A percentile compares a stretch with the other conserved stretches of the same genome.
These are phyloP conservation scores for Synergus umbraculus DNA, from an alignment of 2,888 invertebrate genomes.

Conservation along the genomic window DNA sequence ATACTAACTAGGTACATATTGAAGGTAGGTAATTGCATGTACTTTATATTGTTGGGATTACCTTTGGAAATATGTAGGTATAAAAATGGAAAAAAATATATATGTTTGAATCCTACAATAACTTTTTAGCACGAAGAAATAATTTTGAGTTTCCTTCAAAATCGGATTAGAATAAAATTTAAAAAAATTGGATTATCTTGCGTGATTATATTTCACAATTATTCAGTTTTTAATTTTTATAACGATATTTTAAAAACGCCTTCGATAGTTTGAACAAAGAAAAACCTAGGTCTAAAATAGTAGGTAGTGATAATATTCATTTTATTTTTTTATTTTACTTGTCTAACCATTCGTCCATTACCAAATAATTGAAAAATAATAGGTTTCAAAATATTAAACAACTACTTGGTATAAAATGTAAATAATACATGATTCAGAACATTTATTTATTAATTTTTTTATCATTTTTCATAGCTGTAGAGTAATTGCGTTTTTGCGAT, in stretches of 20 bases:
- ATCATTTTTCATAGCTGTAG: conserved; percentile 1
- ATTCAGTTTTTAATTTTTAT: too few relatives aligned
- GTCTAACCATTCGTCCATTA: background rate
- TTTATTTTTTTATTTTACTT: background rate
- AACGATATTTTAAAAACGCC: too few relatives aligned
- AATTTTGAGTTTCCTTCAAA: background rate
- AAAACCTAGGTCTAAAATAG: background rate
- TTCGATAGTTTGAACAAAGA: background rate
- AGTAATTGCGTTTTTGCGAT: conserved; percentile 20
- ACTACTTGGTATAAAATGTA: background rate
- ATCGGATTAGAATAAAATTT: background rate
- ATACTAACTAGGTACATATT: conserved; percentile 43
- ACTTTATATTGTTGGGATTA: conserved; percentile 46
- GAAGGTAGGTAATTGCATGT: conserved; percentile 58
- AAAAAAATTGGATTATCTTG: background rate
- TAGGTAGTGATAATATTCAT: background rate
- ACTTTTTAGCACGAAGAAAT: background rate
- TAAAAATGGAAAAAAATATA: background rate
- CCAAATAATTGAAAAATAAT: background rate
- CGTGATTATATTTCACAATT: too few relatives aligned
- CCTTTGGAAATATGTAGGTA: background rate
- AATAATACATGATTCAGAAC: background rate
- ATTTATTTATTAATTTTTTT: conserved; percentile 2
- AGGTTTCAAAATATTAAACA: background rate
- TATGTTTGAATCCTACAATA: background rate